Percentiles rank a stretch among this genome's conserved stretches.
Evolutionary conservation across 2,113 vertebrate species (phyloP).

Genomic region (Sylvicapra grimmia): DNA sequence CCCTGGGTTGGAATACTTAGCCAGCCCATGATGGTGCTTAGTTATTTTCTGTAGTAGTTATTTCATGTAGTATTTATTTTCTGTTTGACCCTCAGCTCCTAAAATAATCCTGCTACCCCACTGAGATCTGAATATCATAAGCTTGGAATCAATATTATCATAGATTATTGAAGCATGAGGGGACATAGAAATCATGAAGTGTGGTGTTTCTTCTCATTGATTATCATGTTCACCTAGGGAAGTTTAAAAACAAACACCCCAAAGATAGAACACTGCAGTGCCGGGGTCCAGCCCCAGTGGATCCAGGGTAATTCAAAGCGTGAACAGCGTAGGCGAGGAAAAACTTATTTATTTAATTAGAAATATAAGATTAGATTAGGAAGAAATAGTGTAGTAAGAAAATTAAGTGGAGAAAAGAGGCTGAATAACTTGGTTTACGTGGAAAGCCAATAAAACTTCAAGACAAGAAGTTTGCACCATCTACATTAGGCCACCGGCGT

Average conservation of each 20-base stretch:
- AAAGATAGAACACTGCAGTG: neutral
- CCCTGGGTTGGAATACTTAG: neutral
- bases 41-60: neutral
- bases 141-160: neutral
- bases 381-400: too few relatives aligned
- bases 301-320: too few relatives aligned
- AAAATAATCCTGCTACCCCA: neutral
- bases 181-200: neutral
- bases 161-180: neutral
- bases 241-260: neutral
- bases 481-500: too few relatives aligned
- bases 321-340: too few relatives aligned
- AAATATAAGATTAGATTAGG: too few relatives aligned
- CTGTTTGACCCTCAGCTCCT: neutral
- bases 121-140: neutral
- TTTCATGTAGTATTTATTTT: neutral
- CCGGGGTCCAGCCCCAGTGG: too few relatives aligned
- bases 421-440: too few relatives aligned
- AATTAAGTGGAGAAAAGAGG: too few relatives aligned
- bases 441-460: too few relatives aligned
- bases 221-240: neutral
- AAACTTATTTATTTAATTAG: too few relatives aligned
- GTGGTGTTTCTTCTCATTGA: neutral
- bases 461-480: too few relatives aligned
- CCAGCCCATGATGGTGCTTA: neutral